Evolutionary conservation across 2,888 invertebrate species (phyloP), one percentile per base, ranked within the genome.

Genomic region (Nomada goodeniana): DNA sequence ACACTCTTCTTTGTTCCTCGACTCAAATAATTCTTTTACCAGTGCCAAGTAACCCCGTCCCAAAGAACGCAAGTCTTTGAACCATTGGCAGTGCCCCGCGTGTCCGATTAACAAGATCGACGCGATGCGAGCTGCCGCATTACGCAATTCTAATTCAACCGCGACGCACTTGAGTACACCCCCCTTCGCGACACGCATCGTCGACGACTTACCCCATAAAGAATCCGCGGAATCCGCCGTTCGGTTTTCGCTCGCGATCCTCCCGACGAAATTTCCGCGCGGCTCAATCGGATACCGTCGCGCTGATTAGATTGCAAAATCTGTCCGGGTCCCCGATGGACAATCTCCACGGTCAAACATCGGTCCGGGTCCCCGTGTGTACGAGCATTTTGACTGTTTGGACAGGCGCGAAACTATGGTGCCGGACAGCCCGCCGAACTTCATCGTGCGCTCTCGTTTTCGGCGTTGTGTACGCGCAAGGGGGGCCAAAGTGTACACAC

Each of bases 381-480:
- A 70, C 83, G 61, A 68, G 77, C 61, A 73, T 77, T 78, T 74
- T 52, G 83, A 78, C 61, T 83, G 83, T 83, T 83, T 83, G 77
- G 63, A 83, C 68, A 83, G 71, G 72, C 71, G 84, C 73, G 74
- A 78, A 70, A 68, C 83, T 69, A 72, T 63, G 71, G 29, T 47
- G 59, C 26, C 36, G 36, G 53, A 29, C 26, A 47, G 26, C 29
- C 55, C 42, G 70, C 71, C 36, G 70, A 82, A 76, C 82, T 81
- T 67, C 60, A 57, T 61, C 64, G 77, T 53, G 59, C 44, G 47
- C 83, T 65, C 50, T 55, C 70, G 83, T 77, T 83, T 70, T 74
- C 78, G 69, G n/a, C 64, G 68, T 55, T 69, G 72, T 55, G 70
- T 65, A 77, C 68, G 63, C n/a, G 47, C 55, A 1, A 23, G 53